Conservation (phyloP, 2,888 invertebrate species). For the Andrena dorsata region DNA sequence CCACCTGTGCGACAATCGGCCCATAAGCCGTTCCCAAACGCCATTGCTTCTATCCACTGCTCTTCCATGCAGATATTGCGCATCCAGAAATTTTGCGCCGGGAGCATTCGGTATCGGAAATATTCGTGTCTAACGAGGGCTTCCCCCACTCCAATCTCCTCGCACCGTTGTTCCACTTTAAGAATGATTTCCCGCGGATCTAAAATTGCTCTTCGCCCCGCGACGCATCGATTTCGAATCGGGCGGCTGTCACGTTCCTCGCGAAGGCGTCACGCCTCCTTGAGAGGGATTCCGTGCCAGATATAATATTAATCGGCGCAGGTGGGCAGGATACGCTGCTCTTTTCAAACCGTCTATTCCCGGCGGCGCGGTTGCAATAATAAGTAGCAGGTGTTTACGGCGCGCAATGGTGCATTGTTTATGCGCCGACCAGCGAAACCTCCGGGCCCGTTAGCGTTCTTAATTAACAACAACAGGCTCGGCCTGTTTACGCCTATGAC, state of each 20-base stretch:
- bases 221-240: background rate
- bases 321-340: conserved; percentile 21
- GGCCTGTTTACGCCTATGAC: background rate
- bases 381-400: conserved; percentile 43
- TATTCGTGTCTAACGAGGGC: too few species aligned
- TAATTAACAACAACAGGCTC: conserved; percentile 25
- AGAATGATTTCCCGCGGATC: too few species aligned
- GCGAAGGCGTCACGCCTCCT: background rate
- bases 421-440: background rate
- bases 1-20: too few species aligned
- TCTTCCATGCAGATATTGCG: too few species aligned
- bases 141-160: too few species aligned
- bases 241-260: background rate
- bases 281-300: background rate
- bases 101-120: too few species aligned
- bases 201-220: too few species aligned
- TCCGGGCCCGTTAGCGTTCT: conserved; percentile 13
- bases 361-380: conserved; percentile 31
- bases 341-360: background rate
- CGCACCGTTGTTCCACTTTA: too few species aligned
- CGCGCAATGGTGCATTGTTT: background rate
- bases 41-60: too few species aligned
- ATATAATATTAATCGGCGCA: conserved; percentile 42
- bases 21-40: too few species aligned
- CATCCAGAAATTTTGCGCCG: too few species aligned